These are phyloP conservation scores for Trichonephila inaurata DNA, from an alignment of 1,140 invertebrate genomes.

Conservation along the genomic window DNA sequence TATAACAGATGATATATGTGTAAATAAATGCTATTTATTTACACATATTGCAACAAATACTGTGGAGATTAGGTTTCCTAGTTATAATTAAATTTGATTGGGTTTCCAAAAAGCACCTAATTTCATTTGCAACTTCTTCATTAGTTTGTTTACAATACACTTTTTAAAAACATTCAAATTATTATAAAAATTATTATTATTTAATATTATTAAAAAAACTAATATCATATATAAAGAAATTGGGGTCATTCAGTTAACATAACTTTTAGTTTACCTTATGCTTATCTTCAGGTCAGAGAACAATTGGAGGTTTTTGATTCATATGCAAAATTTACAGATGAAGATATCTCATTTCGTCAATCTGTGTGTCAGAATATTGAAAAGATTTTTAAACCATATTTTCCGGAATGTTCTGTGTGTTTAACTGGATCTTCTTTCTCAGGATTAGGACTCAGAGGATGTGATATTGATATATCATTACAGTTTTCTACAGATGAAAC, in stretches of 20 bases:
- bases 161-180: neutral
- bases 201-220: neutral
- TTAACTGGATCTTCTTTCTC: constrained; percentile 23
- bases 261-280: neutral
- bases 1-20: too few species aligned
- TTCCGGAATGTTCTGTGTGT: neutral
- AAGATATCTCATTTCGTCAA: constrained; percentile 15
- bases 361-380: constrained; percentile 18
- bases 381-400: neutral
- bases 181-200: too few species aligned
- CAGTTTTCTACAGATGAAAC: neutral
- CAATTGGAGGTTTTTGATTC: constrained; percentile 48
- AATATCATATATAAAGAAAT: neutral
- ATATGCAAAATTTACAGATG: constrained; percentile 1
- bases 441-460: constrained; percentile 38
- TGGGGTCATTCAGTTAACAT: neutral
- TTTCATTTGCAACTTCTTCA: neutral
- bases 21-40: too few species aligned
- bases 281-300: constrained; percentile 1
- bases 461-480: constrained; percentile 60
- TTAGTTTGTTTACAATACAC: neutral
- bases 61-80: too few species aligned
- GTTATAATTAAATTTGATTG: too few species aligned
- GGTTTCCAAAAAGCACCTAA: too few species aligned
- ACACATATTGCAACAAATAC: too few species aligned